These are phyloP conservation scores for Hydrophis major DNA, from an alignment of 2,797 vertebrate species.

Conservation along the genomic window DNA sequence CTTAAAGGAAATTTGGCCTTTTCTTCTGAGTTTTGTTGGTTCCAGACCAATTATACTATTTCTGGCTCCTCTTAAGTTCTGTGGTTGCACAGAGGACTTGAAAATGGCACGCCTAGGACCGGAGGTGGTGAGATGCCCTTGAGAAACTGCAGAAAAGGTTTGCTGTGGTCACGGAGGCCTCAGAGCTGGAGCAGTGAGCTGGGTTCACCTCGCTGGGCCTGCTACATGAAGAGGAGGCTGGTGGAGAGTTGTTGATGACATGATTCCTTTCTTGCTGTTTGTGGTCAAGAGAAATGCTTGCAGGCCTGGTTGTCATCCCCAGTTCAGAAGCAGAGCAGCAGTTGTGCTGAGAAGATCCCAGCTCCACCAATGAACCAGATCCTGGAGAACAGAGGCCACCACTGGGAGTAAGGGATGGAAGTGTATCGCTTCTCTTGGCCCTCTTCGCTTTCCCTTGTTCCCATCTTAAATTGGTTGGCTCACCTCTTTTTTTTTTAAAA, in stretches of 20 bases:
- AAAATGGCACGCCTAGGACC: not conserved
- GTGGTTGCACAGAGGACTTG: not conserved
- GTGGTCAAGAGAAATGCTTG: not conserved
- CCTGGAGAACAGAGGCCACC: not conserved
- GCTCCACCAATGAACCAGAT: not conserved
- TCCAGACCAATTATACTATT: not conserved
- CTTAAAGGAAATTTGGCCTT: not conserved
- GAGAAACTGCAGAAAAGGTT: not conserved
- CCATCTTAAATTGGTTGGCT: no score
- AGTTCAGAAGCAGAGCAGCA: not conserved
- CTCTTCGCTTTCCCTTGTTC: no score
- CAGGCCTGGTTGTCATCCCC: no score
- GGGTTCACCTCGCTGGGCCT: no score
- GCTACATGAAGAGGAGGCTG: no score
- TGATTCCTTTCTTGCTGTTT: not conserved
- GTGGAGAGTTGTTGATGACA: not conserved
- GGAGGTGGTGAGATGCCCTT: not conserved
- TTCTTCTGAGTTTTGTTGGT: not conserved
- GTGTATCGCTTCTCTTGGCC: not conserved
- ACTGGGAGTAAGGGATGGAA: not conserved
- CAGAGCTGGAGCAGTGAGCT: no score
- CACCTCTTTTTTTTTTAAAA: no score
- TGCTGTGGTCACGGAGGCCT: not conserved
- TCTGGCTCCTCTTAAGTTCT: not conserved
- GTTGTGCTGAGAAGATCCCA: not conserved